phyloP scores from a whole-genome alignment of 2,113 vertebrate species.

The Turdus rufiventris region DNA sequence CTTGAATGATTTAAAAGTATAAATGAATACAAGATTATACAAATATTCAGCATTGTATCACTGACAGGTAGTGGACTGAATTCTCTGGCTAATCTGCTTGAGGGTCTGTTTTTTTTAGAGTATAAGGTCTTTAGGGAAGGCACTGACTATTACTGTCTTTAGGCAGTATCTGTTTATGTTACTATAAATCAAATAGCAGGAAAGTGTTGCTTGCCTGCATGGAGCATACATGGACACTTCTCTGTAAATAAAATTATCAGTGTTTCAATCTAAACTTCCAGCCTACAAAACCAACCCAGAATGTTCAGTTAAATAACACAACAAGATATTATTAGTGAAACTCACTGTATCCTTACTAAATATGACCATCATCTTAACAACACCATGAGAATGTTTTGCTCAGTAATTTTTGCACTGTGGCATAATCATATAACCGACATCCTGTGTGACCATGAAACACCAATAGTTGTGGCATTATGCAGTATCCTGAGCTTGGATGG shows the following conservation, averaged over 20 bases:
- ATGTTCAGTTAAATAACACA: background rate
- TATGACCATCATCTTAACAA: background rate
- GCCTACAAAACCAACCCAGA: background rate
- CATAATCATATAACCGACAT: background rate
- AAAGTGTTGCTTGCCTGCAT: background rate
- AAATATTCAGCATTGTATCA: background rate
- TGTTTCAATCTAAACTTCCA: background rate
- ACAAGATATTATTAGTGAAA: background rate
- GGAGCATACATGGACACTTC: background rate
- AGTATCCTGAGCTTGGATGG: background rate
- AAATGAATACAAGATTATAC: background rate
- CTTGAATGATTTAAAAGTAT: background rate
- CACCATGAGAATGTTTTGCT: background rate
- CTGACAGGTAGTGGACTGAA: background rate
- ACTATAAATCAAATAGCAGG: background rate
- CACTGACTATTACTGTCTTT: background rate
- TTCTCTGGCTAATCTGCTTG: background rate
- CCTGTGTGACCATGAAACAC: background rate
- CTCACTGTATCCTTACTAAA: background rate
- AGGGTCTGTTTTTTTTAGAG: background rate
- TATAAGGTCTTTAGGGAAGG: background rate
- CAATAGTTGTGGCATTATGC: background rate
- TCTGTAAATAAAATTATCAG: background rate
- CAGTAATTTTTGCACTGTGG: background rate
- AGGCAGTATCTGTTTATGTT: background rate